Evolutionary conservation across 1,140 invertebrate species (phyloP).

Genomic region (Danaus plexippus): DNA sequence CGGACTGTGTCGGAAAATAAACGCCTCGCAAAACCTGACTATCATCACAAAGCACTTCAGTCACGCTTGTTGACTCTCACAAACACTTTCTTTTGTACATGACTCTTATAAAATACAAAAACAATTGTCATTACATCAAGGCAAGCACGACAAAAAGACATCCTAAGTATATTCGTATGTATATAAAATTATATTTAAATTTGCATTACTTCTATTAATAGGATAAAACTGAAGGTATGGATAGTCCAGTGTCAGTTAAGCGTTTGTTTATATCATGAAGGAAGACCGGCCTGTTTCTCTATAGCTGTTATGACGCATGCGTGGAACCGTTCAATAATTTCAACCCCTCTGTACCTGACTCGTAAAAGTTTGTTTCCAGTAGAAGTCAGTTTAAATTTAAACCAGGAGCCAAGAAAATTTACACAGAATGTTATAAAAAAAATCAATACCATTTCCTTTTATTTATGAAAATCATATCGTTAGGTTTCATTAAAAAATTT

Average conservation of each 20-base stretch:
- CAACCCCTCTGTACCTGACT: constrained; percentile 49
- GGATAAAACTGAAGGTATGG: too few relatives aligned
- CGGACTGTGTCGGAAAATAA: constrained; percentile 47
- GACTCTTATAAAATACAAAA: constrained; percentile 17
- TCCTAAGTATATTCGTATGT: not conserved
- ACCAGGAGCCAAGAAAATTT: too few relatives aligned
- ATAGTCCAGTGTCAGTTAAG: constrained; percentile 49
- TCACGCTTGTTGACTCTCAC: constrained; percentile 48
- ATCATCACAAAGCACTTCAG: constrained; percentile 34
- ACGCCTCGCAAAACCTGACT: constrained; percentile 39
- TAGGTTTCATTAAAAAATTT: too few relatives aligned
- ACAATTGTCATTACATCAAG: constrained; percentile 13
- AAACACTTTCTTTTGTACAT: constrained; percentile 62
- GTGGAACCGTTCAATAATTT: constrained; percentile 53
- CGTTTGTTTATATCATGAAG: constrained; percentile 58
- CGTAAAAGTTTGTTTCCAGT: constrained; percentile 12
- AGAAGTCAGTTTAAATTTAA: too few relatives aligned
- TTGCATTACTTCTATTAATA: not conserved
- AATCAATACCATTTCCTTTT: too few relatives aligned
- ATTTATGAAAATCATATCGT: too few relatives aligned
- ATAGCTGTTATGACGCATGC: constrained; percentile 45
- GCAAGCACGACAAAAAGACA: constrained; percentile 1
- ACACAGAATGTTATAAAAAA: too few relatives aligned
- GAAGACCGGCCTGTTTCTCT: constrained; percentile 35
- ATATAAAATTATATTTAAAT: not conserved